Evolutionary conservation across 2,888 invertebrate genomes (phyloP).

Genomic region (Barypeithes pellucidus): DNA sequence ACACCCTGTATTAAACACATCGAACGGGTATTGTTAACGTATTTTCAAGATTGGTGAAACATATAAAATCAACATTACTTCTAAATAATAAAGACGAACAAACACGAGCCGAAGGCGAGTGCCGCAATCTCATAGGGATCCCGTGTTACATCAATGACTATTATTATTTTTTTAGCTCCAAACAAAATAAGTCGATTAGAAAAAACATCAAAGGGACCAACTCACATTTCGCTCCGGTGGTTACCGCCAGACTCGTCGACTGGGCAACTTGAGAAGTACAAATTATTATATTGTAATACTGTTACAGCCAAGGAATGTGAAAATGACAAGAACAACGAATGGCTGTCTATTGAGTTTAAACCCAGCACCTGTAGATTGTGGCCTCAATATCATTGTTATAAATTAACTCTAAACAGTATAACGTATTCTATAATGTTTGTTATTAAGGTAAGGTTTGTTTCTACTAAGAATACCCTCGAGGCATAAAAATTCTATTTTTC

Average conservation of each 20-base stretch:
- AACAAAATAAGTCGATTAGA: conserved; percentile 36
- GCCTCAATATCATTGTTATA: conserved; percentile 57
- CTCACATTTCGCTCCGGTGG: conserved; percentile 59
- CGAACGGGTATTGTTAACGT: too few relatives aligned
- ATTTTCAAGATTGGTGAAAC: too few relatives aligned
- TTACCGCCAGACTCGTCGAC: conserved; percentile 61
- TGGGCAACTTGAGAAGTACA: conserved; percentile 58
- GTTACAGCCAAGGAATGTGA: background rate
- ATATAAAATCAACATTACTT: too few relatives aligned
- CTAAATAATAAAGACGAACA: too few relatives aligned
- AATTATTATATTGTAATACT: background rate
- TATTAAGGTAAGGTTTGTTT: conserved; percentile 1
- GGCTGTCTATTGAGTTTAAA: background rate
- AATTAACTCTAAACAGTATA: background rate
- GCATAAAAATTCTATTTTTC: conserved; percentile 26
- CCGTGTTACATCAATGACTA: too few relatives aligned
- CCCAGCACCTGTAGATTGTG: conserved; percentile 54
- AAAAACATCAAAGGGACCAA: conserved; percentile 54
- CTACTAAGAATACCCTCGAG: too few relatives aligned
- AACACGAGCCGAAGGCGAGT: too few relatives aligned
- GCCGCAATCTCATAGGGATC: too few relatives aligned
- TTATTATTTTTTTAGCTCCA: conserved; percentile 56
- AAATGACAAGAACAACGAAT: background rate
- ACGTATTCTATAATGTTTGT: background rate
- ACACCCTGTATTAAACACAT: too few relatives aligned